Evolutionary conservation across 2,797 vertebrate genomes (phyloP), one percentile per base, ranked within the genome.

Genomic region (Gymnoscopelus braueri): DNA sequence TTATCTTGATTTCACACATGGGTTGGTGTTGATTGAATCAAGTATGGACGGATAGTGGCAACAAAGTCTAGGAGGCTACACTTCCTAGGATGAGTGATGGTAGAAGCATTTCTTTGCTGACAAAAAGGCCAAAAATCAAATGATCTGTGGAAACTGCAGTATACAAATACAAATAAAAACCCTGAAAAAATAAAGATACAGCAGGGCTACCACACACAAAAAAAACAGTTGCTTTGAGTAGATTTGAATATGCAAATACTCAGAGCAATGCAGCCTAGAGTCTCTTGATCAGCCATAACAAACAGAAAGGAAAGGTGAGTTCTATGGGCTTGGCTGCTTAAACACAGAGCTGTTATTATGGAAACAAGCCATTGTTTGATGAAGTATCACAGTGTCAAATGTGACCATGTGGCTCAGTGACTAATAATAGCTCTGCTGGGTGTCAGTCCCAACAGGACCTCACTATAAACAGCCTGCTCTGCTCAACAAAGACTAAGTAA

Each of bases 331-430:
- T 1, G 35, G 14, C 56, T 65, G 14, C 56, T 65, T 5, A 63
- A 63, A 65, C 26, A 60, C 52, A 70, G 0, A 53, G 65, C 55
- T 69, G 73, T 24, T 10, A 48, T 35, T 55, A 14, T 52, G 67
- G 57, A 44, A 61, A 77, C 58, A 64, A 50, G 13, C 50, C 71
- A 77, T 78, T 80, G 79, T 82, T 87, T 74, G 48, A 51, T 1
- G 14, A 35, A 72, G 51, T 75, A 76, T 63, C 32, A 35, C 50
- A 49, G 50, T 60, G 66, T 54, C 61, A 65, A 53, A 81, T 57
- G 10, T 3, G 0, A 52, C 32, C 63, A 53, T 57, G 47, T 48
- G 50, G 39, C 14, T 3, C 6, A 64, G 35, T 66, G 70, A 4
- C 61, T 13, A 51, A 51, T 13, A 51, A 55, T 6, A 47, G 26